Conservation (phyloP, 2,888 invertebrate genomes). For the Euzophera pinguis region DNA sequence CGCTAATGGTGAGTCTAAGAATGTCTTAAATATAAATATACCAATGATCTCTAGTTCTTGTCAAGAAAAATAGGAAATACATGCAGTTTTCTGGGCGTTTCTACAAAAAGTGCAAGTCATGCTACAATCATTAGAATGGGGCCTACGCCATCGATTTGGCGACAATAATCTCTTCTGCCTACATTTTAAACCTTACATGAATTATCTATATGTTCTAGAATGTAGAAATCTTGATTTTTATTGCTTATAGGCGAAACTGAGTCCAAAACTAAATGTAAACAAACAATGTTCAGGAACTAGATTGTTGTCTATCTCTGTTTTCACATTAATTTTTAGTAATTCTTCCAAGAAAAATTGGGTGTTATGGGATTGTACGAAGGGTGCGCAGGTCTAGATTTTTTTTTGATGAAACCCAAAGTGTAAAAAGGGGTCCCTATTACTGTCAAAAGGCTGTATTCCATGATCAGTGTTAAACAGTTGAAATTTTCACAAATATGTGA, state of each 20-base stretch:
- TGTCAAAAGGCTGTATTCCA: too few species aligned
- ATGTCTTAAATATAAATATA: neutral
- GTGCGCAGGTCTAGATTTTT: too few species aligned
- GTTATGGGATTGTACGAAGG: too few species aligned
- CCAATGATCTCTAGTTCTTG: neutral
- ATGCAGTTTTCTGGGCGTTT: constrained; percentile 1
- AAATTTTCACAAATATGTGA: too few species aligned
- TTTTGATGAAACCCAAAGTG: too few species aligned
- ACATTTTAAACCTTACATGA: neutral
- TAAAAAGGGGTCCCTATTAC: too few species aligned
- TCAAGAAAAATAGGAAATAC: neutral
- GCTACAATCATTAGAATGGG: neutral
- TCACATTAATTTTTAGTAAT: too few species aligned
- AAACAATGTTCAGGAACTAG: too few species aligned
- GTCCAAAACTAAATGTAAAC: too few species aligned
- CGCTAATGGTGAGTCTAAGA: constrained; percentile 56
- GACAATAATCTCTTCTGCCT: neutral
- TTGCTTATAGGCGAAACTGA: neutral
- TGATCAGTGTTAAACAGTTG: too few species aligned
- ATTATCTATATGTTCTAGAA: neutral
- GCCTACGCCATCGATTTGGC: neutral
- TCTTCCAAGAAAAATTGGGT: too few species aligned
- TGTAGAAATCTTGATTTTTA: neutral
- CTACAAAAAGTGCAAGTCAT: constrained; percentile 12
- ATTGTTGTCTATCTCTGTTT: too few species aligned